Base-by-base conservation (phyloP, 2,888 invertebrate genomes). In the Ptilodon capucinus region DNA sequence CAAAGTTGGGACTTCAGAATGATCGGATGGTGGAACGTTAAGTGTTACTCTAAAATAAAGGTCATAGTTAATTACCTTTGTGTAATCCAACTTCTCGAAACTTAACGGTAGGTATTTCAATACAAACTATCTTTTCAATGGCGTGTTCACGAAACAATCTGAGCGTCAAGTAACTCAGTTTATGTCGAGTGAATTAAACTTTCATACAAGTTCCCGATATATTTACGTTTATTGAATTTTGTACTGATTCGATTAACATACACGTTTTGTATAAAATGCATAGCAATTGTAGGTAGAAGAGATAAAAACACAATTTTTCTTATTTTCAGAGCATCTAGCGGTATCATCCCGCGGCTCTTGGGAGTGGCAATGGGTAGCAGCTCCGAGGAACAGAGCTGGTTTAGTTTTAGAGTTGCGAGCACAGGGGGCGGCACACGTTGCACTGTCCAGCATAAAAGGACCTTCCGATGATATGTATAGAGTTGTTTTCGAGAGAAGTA, bases 361-460 rank as follows among this genome's bases (percentile, higher is more conserved):
- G 88, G 92, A 92, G 40, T 94, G 93, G 85, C 93, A 94, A 58
- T 94, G 93, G 92, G 92, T 94, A 34, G 85, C 92, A 0, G 93
- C 94, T 0, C 94, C 94, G 0, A 81, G 93, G 38, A 94, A 94
- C 69, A 81, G 93, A 52, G 93, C 93, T 17, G 93, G 93, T 2
- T 71, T 94, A n/a, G 92, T 94, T 1, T 74, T 94, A 47, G 94
- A 94, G 65, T 79, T 94, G 9, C 83, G 91, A 39, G 88, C 92
- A 0, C 91, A 91, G 32, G 91, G 91, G 11, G 92, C 92, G 0
- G 92, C 93, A 0, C 93, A 93, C 57, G 91, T 94, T 0, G 93
- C 93, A 0, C 69, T 94, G 36, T 93, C 93, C 0, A 84, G 92
- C 45, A 86, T 88, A 44, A 80, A 87, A n/a, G 91, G 90, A 50